phyloP scores from a whole-genome alignment of 2,797 vertebrate genomes.

The Emys orbicularis region DNA sequence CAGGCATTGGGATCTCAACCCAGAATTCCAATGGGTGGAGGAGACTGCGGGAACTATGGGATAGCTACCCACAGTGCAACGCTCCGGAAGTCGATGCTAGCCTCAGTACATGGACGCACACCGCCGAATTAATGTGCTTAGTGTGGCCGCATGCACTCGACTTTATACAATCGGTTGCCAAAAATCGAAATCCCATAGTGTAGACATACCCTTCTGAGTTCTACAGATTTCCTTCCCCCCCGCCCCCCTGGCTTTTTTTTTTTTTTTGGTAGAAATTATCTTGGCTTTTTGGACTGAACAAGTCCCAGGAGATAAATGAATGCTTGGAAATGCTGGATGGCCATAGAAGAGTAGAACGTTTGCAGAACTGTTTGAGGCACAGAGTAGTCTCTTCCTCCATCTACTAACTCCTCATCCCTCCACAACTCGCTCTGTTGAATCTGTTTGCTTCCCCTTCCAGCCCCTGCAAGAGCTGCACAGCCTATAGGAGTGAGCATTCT shows the following conservation, averaged over 20 bases:
- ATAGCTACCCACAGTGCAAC: too few relatives aligned
- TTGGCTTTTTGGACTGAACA: background rate
- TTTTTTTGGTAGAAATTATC: background rate
- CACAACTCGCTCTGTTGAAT: background rate
- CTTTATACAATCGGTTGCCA: too few relatives aligned
- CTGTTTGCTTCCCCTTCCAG: background rate
- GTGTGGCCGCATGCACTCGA: too few relatives aligned
- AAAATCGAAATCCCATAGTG: too few relatives aligned
- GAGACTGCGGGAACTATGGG: too few relatives aligned
- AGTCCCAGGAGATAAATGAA: background rate
- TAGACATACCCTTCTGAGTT: background rate
- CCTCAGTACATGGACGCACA: too few relatives aligned
- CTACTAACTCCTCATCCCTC: background rate
- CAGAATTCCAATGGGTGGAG: too few relatives aligned
- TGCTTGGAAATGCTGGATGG: background rate
- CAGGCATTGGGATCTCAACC: too few relatives aligned
- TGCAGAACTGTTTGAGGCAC: background rate
- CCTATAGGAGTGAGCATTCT: background rate
- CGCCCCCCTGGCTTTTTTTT: fast-evolving
- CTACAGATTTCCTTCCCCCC: background rate
- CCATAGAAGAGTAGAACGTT: background rate
- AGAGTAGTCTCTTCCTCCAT: background rate
- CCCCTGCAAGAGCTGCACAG: background rate
- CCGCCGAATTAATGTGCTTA: too few relatives aligned
- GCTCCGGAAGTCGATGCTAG: too few relatives aligned